Base-by-base conservation (phyloP, 1,140 invertebrate species). In the Zaprionus africanus region DNA sequence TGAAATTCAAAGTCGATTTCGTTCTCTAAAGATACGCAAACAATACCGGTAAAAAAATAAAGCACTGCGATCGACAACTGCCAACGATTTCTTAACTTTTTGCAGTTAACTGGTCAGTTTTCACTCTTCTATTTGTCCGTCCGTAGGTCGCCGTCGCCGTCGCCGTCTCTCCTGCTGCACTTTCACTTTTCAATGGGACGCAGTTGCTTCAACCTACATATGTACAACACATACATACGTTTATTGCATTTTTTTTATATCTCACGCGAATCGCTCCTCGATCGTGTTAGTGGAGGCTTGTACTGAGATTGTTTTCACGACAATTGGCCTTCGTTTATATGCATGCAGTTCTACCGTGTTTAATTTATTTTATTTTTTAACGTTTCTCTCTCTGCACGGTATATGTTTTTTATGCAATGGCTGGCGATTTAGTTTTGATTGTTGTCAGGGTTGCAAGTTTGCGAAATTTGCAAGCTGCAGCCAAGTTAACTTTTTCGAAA, bases 161-260 rank as follows among this genome's bases (percentile, higher is more conserved):
- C 53, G 34, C 24, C 53, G 67, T 65, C 68, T 57, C 15, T 61
- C 56, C 59, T 36, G 53, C 70, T 90, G 85, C 85, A 90, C 82
- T 90, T 90, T 90, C 85, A 90, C 85, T 90, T 90, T 90, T 90
- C 79, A 88, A 69, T 88, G 81, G 84, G 85, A 85, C 81, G 85
- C 85, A 90, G 72, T 85, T 82, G 62, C 19, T 82, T 72, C 62
- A 74, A 81, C 70, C 65, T 83, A 67, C 63, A 60, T 64, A 36
- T 38, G 22, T 17, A 49, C n/a, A 19, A 36, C n/a, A 64, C 53
- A 56, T 58, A 70, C 61, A 76, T 65, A 70, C 68, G 38, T 66
- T 77, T 73, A 77, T 61, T 73, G 69, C 69, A 82, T 78, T 86
- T 85, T 86, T 77, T 64, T 5, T 83, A 17, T 58, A 24, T 43